Percentiles rank a stretch among this genome's conserved stretches.
These are phyloP conservation scores for Ostrea denselamellosa DNA, from an alignment of 1,140 invertebrate genomes.

Conservation along the genomic window DNA sequence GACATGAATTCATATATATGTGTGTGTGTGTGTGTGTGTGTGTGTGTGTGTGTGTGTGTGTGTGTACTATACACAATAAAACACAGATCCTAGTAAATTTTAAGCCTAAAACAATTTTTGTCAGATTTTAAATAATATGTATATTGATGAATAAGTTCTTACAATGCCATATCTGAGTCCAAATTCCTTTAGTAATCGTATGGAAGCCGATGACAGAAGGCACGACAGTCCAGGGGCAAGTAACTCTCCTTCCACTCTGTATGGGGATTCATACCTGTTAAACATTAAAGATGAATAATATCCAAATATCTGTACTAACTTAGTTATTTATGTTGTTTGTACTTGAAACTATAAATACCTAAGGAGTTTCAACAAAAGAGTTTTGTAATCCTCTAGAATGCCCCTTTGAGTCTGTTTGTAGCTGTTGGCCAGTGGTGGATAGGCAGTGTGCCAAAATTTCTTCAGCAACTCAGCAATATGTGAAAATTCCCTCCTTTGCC, in stretches of 20 bases:
- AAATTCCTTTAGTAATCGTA: slow-evolving; percentile 71
- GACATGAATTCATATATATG: too few relatives aligned
- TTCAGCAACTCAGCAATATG: slow-evolving; percentile 70
- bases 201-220: slow-evolving; percentile 68
- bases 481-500: slow-evolving; percentile 69
- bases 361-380: slow-evolving; percentile 69
- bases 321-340: too few relatives aligned
- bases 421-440: slow-evolving; percentile 58
- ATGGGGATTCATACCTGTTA: slow-evolving; percentile 69
- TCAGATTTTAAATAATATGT: background rate
- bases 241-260: slow-evolving; percentile 58
- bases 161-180: slow-evolving; percentile 74
- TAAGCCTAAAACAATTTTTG: background rate
- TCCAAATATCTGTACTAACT: too few relatives aligned
- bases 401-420: slow-evolving; percentile 52
- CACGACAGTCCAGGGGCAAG: slow-evolving; percentile 52
- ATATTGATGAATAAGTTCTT: slow-evolving; percentile 45
- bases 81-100: background rate
- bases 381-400: slow-evolving; percentile 69
- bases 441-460: slow-evolving; percentile 73
- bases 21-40: too few relatives aligned
- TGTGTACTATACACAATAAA: background rate
- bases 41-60: too few relatives aligned
- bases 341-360: slow-evolving; percentile 46
- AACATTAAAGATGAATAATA: too few relatives aligned